These are phyloP conservation scores for Calephelis perditalis DNA, from an alignment of 2,888 invertebrate genomes.

Conservation along the genomic window DNA sequence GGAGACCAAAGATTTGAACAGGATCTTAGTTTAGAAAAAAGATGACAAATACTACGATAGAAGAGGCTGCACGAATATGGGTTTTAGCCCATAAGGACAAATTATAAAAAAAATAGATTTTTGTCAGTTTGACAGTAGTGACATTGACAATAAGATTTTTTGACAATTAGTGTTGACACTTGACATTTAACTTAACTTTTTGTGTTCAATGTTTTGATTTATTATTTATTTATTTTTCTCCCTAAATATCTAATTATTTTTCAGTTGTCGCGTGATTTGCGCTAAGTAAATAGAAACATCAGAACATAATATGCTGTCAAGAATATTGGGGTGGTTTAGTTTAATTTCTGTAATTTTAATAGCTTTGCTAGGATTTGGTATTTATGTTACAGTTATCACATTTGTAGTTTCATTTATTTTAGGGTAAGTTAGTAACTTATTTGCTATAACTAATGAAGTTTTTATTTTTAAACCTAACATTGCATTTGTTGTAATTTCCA, in stretches of 20 bases:
- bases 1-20: too few species aligned
- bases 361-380: constrained; percentile 61
- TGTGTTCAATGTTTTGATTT: too few species aligned
- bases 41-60: too few species aligned
- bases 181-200: background rate
- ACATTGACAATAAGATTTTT: too few species aligned
- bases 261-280: too few species aligned
- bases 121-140: too few species aligned
- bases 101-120: too few species aligned
- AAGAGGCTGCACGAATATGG: too few species aligned
- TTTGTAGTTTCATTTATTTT: constrained; percentile 59
- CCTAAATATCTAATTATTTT: constrained; percentile 26
- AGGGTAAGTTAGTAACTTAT: constrained; percentile 50
- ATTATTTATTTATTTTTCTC: constrained; percentile 15
- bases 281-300: constrained; percentile 2
- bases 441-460: background rate
- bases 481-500: constrained; percentile 35
- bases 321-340: constrained; percentile 58
- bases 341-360: constrained; percentile 59
- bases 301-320: constrained; percentile 42
- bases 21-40: too few species aligned
- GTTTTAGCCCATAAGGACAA: too few species aligned
- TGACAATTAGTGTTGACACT: too few species aligned
- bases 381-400: constrained; percentile 56
- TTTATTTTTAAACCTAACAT: background rate